These are phyloP conservation scores for Therioaphis trifolii DNA, from an alignment of 2,888 invertebrate genomes.

Conservation along the genomic window DNA sequence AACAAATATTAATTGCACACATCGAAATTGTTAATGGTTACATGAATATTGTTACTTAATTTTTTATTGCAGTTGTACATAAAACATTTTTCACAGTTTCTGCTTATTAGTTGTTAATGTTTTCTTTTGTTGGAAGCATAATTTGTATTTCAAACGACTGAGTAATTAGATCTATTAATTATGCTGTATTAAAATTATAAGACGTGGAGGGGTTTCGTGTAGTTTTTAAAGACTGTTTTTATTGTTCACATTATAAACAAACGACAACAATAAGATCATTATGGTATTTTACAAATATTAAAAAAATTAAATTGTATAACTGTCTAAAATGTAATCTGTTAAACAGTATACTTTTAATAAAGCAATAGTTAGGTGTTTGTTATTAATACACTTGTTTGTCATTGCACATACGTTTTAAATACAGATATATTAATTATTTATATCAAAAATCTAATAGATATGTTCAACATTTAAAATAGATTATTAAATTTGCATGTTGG, in stretches of 20 bases:
- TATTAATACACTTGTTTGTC: constrained; percentile 8
- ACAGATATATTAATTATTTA: constrained; percentile 18
- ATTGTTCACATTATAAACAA: constrained; percentile 17
- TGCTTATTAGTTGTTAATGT: constrained; percentile 28
- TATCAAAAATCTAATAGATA: neutral
- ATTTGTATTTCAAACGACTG: constrained; percentile 55
- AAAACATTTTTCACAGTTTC: neutral
- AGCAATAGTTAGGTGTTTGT: constrained; percentile 34
- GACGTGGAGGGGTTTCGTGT: constrained; percentile 13
- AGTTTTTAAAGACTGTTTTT: constrained; percentile 55
- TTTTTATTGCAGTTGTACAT: constrained; percentile 40
- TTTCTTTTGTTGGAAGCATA: constrained; percentile 8
- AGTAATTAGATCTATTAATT: constrained; percentile 45
- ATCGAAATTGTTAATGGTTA: constrained; percentile 38
- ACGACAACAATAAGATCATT: constrained; percentile 29
- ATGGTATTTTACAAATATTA: constrained; percentile 27
- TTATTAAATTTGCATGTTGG: neutral
- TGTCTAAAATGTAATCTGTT: constrained; percentile 26
- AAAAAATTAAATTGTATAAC: constrained; percentile 29
- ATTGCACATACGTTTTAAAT: constrained; percentile 16
- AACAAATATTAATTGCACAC: constrained; percentile 49
- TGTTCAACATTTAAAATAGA: neutral
- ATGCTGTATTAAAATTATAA: constrained; percentile 25
- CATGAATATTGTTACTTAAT: constrained; percentile 42
- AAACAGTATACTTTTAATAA: constrained; percentile 37